Evolutionary conservation across 2,797 vertebrate species (phyloP), one percentile per base, ranked within the genome.

Genomic region (Sebastes wilsoni): DNA sequence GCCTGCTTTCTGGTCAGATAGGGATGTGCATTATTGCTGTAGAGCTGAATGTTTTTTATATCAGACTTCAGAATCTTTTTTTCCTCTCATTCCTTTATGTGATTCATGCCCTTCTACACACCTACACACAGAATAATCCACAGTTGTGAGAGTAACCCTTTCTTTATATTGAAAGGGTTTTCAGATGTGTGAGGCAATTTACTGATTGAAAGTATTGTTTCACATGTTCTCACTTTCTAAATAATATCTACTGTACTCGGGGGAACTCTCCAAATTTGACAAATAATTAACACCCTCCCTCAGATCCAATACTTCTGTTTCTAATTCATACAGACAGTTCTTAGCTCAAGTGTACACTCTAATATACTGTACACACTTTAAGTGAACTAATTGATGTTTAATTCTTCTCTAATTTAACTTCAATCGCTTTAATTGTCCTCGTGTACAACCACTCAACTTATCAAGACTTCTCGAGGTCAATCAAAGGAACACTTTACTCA

Each of bases 1-100:
- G 67, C 49, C 54, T 49, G 54, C 36, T 65, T 59, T 72, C 55
- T 66, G 70, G 61, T 49, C 73, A 69, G 82, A 81, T 75, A 79
- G 36, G 28, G 46, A 38, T 13, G 23, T 30, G 65, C 65, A 46
- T 77, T 64, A 56, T n/a, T 9, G 14, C 49, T 72, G 30, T 52
- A 23, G n/a, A 66, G 66, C 42, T 36, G 10, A 62, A 61, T 46
- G 22, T 74, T 79, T 76, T 20, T 20, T 76, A 75, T 8, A 61
- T 78, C 66, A 67, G 34, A 66, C 66, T 75, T 75, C 58, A 30
- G 34, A 66, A 77, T 72, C 4, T 49, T 60, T 73, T 65, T 22
- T 22, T 4, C 13, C 32, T 23, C 27, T 28, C n/a, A 13, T 71
- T 28, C 25, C 36, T 70, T 62, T 28, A 61, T 70, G 10, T 73